These are phyloP conservation scores for Zaprionus obscuricornis DNA, from an alignment of 2,888 invertebrate genomes.

Conservation along the genomic window DNA sequence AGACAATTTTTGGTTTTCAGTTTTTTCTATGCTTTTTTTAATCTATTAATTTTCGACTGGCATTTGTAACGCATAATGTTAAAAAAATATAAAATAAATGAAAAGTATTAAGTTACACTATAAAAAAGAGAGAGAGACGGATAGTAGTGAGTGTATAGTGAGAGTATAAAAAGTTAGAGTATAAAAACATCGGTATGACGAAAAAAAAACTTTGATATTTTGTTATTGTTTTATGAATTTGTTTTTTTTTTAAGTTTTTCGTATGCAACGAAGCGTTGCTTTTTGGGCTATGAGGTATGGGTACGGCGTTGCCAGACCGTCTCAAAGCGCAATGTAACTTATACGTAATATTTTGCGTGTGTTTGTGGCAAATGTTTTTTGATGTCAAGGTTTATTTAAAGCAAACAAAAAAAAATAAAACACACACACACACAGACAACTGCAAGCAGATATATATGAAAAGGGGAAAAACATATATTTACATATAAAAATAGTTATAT, in stretches of 20 bases:
- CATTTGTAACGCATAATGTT: too few relatives aligned
- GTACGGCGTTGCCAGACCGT: slow-evolving; percentile 67
- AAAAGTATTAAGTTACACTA: too few relatives aligned
- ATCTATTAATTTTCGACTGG: too few relatives aligned
- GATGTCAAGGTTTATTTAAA: slow-evolving; percentile 56
- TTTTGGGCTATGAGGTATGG: slow-evolving; percentile 64
- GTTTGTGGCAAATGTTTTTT: slow-evolving; percentile 46
- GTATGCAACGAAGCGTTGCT: slow-evolving; percentile 76
- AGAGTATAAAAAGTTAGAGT: too few relatives aligned
- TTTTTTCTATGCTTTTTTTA: too few relatives aligned
- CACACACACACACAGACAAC: slow-evolving; percentile 16
- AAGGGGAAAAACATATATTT: slow-evolving; percentile 29
- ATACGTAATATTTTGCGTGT: slow-evolving; percentile 45
- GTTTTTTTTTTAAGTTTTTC: slow-evolving; percentile 45
- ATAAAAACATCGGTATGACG: too few relatives aligned
- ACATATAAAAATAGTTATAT: not conserved
- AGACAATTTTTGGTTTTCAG: too few relatives aligned
- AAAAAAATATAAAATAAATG: too few relatives aligned
- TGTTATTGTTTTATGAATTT: slow-evolving; percentile 11
- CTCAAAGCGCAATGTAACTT: slow-evolving; percentile 38
- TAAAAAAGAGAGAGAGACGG: slow-evolving; percentile 2
- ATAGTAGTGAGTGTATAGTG: not conserved
- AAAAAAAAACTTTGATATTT: too few relatives aligned
- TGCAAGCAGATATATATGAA: slow-evolving; percentile 29
- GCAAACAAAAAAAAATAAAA: slow-evolving; percentile 24